A percentile compares a stretch with the other conserved stretches of the same genome.
Conservation (phyloP, 2,113 vertebrate genomes). For the Zosterops hypoxanthus region DNA sequence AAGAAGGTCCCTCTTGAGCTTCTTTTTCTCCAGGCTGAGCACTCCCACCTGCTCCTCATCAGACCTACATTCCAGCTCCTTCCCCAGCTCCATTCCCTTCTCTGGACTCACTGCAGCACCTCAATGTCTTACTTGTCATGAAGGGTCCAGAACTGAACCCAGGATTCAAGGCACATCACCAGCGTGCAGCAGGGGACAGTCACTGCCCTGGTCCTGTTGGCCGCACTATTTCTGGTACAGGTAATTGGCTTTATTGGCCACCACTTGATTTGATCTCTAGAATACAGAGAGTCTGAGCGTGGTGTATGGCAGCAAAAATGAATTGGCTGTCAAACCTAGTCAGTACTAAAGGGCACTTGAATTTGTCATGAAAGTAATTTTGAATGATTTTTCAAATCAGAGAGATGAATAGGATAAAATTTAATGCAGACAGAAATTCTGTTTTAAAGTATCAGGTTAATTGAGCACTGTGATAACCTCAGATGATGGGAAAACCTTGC, state of each 20-base stretch:
- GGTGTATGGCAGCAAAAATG: neutral
- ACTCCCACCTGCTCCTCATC: neutral
- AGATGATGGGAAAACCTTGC: neutral
- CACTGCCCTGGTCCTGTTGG: neutral
- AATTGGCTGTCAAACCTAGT: neutral
- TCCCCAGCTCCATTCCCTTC: neutral
- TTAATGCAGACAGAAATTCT: neutral
- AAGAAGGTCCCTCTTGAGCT: neutral
- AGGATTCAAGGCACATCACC: neutral
- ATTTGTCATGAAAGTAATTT: neutral
- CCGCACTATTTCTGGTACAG: neutral
- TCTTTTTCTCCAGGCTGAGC: neutral
- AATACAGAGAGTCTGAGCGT: neutral
- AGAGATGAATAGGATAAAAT: neutral
- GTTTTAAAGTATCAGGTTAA: neutral
- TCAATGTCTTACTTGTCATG: neutral
- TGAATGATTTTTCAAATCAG: neutral
- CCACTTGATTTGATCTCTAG: neutral
- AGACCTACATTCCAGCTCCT: neutral
- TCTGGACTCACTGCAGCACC: neutral
- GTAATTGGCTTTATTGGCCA: neutral
- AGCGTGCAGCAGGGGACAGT: neutral
- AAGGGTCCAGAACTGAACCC: neutral
- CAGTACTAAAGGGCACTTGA: neutral
- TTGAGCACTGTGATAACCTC: neutral